Evolutionary conservation across 2,888 invertebrate species (phyloP), one percentile per base, ranked within the genome.

Genomic region (Cryptocheilus praepositus): DNA sequence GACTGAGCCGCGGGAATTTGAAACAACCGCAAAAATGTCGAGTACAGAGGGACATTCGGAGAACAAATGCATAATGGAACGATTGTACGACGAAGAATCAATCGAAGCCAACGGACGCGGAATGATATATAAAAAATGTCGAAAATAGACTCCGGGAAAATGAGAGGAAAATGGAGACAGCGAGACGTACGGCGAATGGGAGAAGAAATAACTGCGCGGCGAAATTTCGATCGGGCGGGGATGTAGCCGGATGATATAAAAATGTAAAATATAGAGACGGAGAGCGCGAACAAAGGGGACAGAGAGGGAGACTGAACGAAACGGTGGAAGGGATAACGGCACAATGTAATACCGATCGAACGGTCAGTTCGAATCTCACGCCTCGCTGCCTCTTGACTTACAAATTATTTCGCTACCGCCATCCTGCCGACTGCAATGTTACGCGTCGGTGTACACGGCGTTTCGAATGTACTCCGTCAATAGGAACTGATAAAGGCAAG

Each of bases 291-390:
- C 36, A 36, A 36, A 36, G 8, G 36, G 8, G 36, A 36, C 8
- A 11, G 36, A 7, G 36, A 8, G 28, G 28, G 3, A 28, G 28
- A 28, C 7, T 4, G 36, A 36, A 11, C 8, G 36, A 11, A 5
- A 11, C 36, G 36, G 36, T 36, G 36, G 36, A 36, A 11, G 36
- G 25, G 44, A 46, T 8, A 22, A 67, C 58, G 49, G 49, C 43
- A 67, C 74, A 67, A 69, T 67, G 67, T 59, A 71, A 71, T 56
- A 63, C 60, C 64, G 51, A 65, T 65, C 61, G 55, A 65, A 65
- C 61, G 60, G 61, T 61, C 54, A 54, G 46, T 63, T 45, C 63
- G 55, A 61, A 64, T 72, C 61, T 60, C 51, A 67, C 54, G 62
- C 65, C 55, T 15, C 64, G 25, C 36, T 49, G 64, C 61, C 22